Conservation (phyloP, 2,113 vertebrate genomes). For the Cinclus mexicanus region DNA sequence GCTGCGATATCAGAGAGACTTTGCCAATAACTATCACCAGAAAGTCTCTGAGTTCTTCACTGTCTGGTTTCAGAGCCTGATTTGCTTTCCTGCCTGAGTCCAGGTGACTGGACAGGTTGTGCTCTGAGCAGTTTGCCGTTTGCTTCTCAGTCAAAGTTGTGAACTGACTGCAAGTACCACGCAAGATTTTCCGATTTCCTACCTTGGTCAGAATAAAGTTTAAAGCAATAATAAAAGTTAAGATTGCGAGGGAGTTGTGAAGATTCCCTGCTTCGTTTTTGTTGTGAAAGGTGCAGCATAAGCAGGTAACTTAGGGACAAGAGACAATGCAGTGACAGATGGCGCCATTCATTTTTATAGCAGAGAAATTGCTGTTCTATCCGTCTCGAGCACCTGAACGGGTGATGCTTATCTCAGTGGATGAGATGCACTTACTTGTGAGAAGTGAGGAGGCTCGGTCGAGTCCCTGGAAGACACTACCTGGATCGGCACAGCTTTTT, state of each 20-base stretch:
- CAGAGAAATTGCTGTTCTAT: background rate
- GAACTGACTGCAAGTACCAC: background rate
- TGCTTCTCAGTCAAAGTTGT: background rate
- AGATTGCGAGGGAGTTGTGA: background rate
- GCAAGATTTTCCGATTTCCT: background rate
- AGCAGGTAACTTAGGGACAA: background rate
- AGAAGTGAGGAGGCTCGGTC: background rate
- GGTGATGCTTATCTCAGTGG: background rate
- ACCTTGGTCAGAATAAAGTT: background rate
- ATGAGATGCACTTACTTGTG: background rate
- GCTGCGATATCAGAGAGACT: background rate
- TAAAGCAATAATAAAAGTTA: background rate
- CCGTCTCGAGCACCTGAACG: background rate
- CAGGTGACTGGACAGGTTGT: background rate
- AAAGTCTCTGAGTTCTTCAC: background rate
- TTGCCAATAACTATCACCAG: background rate
- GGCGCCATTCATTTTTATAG: background rate
- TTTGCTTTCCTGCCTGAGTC: background rate
- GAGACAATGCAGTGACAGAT: background rate
- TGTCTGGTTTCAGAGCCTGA: background rate
- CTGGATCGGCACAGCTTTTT: background rate
- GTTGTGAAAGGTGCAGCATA: background rate
- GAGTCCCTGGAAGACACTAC: background rate
- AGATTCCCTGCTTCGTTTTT: rapidly evolving
- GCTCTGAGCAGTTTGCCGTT: background rate